Conservation (phyloP, 2,113 vertebrate species). For the Edolisoma coerulescens region DNA sequence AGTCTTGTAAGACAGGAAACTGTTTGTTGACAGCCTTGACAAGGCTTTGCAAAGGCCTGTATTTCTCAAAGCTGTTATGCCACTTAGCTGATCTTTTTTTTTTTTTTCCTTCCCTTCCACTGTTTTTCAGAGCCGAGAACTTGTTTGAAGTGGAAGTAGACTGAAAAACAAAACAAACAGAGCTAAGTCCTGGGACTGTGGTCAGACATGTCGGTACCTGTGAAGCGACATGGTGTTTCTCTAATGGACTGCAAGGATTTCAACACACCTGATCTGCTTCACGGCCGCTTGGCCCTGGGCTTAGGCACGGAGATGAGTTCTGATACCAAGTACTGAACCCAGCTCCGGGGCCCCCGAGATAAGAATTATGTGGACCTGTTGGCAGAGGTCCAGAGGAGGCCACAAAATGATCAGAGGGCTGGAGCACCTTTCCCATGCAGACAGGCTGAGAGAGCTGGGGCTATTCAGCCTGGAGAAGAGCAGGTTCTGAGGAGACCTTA, state of each 20-base stretch:
- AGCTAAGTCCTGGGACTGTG: neutral
- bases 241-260: slow-evolving; percentile 13
- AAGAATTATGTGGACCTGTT: neutral
- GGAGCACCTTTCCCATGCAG: neutral
- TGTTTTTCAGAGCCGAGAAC: slow-evolving; percentile 68
- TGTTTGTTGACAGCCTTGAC: slow-evolving; percentile 48
- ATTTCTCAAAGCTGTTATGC: slow-evolving; percentile 71
- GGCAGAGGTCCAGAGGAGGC: neutral
- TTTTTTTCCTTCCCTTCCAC: neutral
- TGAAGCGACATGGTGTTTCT: slow-evolving; percentile 58
- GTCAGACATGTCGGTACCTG: slow-evolving; percentile 69
- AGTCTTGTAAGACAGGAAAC: slow-evolving; percentile 28
- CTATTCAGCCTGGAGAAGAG: neutral
- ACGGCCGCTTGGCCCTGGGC: slow-evolving; percentile 22
- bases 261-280: neutral
- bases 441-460: neutral
- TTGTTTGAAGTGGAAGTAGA: slow-evolving; percentile 64
- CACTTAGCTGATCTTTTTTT: slow-evolving; percentile 61
- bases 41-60: slow-evolving; percentile 62
- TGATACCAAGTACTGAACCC: neutral
- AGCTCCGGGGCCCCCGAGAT: neutral
- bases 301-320: neutral
- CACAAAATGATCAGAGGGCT: neutral
- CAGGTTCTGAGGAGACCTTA: neutral
- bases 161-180: slow-evolving; percentile 43